Percentiles rank a stretch among this genome's conserved stretches.
These are phyloP conservation scores for Habrosyne pyritoides DNA, from an alignment of 2,888 invertebrate genomes.

Conservation along the genomic window DNA sequence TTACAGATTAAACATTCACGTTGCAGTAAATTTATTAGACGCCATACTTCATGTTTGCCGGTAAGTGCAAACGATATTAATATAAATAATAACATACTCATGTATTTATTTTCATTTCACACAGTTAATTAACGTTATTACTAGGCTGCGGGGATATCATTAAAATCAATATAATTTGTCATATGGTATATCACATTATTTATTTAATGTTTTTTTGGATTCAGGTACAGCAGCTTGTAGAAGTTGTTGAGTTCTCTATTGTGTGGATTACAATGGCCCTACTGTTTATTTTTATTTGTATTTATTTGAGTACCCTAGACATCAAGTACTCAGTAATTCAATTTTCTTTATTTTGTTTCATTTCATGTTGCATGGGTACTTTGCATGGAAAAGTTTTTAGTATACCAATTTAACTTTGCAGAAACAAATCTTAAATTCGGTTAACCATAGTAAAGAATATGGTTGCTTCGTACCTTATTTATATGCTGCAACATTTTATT, in stretches of 20 bases:
- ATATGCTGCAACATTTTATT: no score
- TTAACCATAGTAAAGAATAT: background rate
- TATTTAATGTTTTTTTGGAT: background rate
- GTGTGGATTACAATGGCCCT: constrained; percentile 52
- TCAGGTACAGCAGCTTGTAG: background rate
- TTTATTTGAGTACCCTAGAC: background rate
- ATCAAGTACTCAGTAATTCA: background rate
- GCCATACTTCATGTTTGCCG: constrained; percentile 67
- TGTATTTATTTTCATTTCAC: background rate
- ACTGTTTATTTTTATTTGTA: constrained; percentile 28
- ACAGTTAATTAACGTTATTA: background rate
- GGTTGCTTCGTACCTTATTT: no score
- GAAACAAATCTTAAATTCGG: background rate
- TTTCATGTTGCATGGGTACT: constrained; percentile 2
- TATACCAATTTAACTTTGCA: background rate
- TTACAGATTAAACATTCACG: constrained; percentile 75
- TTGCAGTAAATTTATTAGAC: constrained; percentile 76
- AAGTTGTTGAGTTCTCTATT: background rate
- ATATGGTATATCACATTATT: background rate
- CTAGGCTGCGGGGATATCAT: background rate
- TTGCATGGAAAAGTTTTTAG: background rate
- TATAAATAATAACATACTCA: constrained; percentile 19
- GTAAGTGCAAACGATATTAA: constrained; percentile 66
- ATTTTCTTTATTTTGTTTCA: background rate
- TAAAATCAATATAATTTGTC: no score